Conservation (phyloP, 2,797 vertebrate genomes). For the Chromobotia macracanthus region DNA sequence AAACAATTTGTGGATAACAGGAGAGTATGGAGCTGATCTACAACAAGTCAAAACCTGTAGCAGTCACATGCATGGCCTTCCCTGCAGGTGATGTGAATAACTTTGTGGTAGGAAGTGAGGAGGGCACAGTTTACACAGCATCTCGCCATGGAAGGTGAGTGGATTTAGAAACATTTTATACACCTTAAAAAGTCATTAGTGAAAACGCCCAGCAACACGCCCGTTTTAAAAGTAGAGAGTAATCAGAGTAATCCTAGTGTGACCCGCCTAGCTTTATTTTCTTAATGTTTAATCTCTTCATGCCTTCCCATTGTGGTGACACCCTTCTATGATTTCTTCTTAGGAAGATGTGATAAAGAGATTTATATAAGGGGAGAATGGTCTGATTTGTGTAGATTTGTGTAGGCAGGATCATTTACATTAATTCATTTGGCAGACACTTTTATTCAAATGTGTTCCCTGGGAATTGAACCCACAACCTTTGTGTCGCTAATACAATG, state of each 20-base stretch:
- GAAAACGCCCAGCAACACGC: neutral
- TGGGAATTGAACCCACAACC: too few relatives aligned
- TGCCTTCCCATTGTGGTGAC: too few relatives aligned
- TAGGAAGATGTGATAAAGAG: too few relatives aligned
- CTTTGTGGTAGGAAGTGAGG: slow-evolving; percentile 88
- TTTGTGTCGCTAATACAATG: too few relatives aligned
- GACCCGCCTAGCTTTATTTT: neutral
- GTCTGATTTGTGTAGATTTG: too few relatives aligned
- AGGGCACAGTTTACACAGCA: slow-evolving; percentile 86
- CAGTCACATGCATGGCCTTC: slow-evolving; percentile 89
- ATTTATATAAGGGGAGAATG: neutral
- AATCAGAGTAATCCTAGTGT: neutral
- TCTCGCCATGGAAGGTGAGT: slow-evolving; percentile 87
- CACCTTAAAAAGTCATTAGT: neutral
- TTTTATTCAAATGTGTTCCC: too few relatives aligned
- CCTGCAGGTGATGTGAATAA: slow-evolving; percentile 88
- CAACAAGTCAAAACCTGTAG: slow-evolving; percentile 87
- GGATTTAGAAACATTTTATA: neutral
- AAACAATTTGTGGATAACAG: slow-evolving; percentile 63
- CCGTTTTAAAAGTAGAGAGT: neutral
- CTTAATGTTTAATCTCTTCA: too few relatives aligned
- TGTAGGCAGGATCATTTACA: too few relatives aligned
- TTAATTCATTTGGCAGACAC: too few relatives aligned
- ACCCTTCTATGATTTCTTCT: too few relatives aligned
- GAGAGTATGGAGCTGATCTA: slow-evolving; percentile 90